These are phyloP conservation scores for Harpagifer antarcticus DNA, from an alignment of 2,797 vertebrate species.

Conservation along the genomic window DNA sequence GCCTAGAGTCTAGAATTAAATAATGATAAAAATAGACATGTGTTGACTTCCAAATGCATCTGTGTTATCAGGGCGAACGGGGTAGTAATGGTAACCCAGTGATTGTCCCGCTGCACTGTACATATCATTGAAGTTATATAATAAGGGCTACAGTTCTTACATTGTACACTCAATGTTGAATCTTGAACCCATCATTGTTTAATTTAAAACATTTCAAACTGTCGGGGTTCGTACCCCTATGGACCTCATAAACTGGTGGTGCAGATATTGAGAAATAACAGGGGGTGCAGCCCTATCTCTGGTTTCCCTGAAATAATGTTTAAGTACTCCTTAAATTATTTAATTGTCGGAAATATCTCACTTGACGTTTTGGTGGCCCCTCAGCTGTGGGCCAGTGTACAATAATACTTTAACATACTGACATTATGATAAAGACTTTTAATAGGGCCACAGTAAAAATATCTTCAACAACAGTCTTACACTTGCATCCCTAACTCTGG, in stretches of 20 bases:
- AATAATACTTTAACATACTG: not conserved
- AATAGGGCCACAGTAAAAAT: not conserved
- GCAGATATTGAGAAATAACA: slow-evolving; percentile 11
- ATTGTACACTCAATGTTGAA: not conserved
- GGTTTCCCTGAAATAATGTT: slow-evolving; percentile 13
- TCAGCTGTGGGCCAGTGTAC: not conserved
- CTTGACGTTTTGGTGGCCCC: slow-evolving; percentile 5
- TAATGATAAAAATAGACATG: not conserved
- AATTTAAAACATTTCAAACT: slow-evolving; percentile 7
- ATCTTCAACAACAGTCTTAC: not conserved
- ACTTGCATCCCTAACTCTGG: no score
- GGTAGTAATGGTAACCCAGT: not conserved
- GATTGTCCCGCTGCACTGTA: not conserved
- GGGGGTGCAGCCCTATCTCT: slow-evolving; percentile 8
- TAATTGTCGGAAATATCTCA: slow-evolving; percentile 1
- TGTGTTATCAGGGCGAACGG: not conserved
- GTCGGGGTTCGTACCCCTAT: not conserved
- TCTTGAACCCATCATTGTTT: not conserved
- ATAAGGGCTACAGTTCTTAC: not conserved
- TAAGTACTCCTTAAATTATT: slow-evolving; percentile 29
- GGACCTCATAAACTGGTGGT: not conserved
- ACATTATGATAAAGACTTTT: not conserved
- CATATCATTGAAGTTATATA: not conserved
- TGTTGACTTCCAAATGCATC: not conserved
- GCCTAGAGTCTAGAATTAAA: not conserved